Conservation (phyloP, 1,140 invertebrate species). For the Bradysia coprophila region DNA sequence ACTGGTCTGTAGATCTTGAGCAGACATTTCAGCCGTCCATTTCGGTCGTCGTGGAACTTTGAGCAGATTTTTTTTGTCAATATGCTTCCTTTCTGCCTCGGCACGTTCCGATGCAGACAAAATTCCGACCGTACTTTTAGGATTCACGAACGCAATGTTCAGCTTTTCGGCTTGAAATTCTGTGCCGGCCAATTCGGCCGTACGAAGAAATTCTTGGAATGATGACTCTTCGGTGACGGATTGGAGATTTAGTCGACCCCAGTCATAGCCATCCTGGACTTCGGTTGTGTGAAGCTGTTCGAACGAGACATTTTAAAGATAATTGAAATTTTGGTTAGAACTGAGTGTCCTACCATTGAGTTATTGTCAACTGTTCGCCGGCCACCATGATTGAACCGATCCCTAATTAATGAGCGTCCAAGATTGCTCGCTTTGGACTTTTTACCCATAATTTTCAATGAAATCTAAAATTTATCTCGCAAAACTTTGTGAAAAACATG, state of each 20-base stretch:
- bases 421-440: slow-evolving; percentile 36
- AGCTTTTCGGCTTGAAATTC: slow-evolving; percentile 86
- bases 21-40: slow-evolving; percentile 57
- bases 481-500: too few species aligned
- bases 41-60: slow-evolving; percentile 70
- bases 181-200: slow-evolving; percentile 79
- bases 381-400: slow-evolving; percentile 42
- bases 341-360: slow-evolving; percentile 31
- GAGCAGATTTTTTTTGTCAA: slow-evolving; percentile 41
- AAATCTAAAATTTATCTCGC: too few species aligned
- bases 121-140: slow-evolving; percentile 36
- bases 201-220: slow-evolving; percentile 88
- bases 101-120: slow-evolving; percentile 41
- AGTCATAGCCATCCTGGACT: slow-evolving; percentile 76
- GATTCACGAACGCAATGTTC: slow-evolving; percentile 42
- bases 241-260: slow-evolving; percentile 72
- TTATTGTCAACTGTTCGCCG: slow-evolving; percentile 39
- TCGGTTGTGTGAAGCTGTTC: slow-evolving; percentile 68
- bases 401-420: slow-evolving; percentile 55
- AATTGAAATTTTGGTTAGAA: slow-evolving; percentile 2
- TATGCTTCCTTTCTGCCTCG: slow-evolving; percentile 37
- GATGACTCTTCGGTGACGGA: slow-evolving; percentile 92
- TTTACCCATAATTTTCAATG: too few species aligned
- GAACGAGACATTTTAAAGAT: slow-evolving; percentile 2
- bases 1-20: slow-evolving; percentile 52